phyloP scores from a whole-genome alignment of 2,797 vertebrate genomes.

The Carapus acus region DNA sequence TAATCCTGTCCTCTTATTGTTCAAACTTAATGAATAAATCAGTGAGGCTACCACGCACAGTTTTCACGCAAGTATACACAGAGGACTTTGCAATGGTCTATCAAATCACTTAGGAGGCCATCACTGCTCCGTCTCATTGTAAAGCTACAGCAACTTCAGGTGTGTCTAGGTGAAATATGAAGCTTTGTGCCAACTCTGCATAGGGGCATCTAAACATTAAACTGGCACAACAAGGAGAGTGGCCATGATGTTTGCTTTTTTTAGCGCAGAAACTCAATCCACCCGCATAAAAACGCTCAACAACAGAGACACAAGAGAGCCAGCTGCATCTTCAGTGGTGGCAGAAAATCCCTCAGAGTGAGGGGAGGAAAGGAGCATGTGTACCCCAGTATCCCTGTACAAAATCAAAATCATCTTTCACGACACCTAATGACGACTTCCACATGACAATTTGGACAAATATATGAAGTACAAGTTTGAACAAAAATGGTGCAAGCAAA shows the following conservation, averaged over 20 bases:
- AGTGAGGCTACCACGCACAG: conserved; percentile 3
- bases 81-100: not conserved
- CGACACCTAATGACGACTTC: too few species aligned
- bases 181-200: conserved; percentile 2
- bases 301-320: conserved; percentile 33
- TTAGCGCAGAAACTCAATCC: conserved; percentile 34
- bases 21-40: conserved; percentile 9
- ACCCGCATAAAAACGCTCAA: conserved; percentile 27
- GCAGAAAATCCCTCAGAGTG: too few species aligned
- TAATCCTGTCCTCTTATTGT: conserved; percentile 14
- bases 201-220: conserved; percentile 10
- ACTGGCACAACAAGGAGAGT: not conserved
- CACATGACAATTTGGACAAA: too few species aligned
- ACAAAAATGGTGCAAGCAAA: too few species aligned
- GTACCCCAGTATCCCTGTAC: too few species aligned
- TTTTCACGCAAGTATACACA: not conserved
- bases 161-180: conserved; percentile 14
- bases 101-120: not conserved
- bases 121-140: not conserved
- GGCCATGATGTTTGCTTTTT: conserved; percentile 1
- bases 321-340: not conserved
- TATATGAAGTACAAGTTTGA: too few species aligned
- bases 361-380: too few species aligned
- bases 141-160: conserved; percentile 6
- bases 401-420: too few species aligned